Evolutionary conservation across 1,140 invertebrate genomes (phyloP), one percentile per base, ranked within the genome.

Genomic region (Zaprionus camerounensis): DNA sequence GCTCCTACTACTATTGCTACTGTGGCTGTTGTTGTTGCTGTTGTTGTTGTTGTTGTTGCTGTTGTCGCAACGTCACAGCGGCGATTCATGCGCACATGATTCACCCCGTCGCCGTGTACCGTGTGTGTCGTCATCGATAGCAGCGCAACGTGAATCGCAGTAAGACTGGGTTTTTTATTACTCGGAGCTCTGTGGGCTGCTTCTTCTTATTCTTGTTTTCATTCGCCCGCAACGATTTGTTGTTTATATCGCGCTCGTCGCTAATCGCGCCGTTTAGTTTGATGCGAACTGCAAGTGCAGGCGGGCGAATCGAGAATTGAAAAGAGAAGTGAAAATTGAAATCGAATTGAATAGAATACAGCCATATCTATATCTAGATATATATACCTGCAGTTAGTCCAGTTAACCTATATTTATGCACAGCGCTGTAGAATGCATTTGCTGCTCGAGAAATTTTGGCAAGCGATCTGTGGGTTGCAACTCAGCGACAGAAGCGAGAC

Each of bases 221-320:
- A 34, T 65, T 74, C 58, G 67, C 20, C 20, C 12, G 46, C 46
- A 11, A 20, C 46, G 46, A 51, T 44, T 69, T 71, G 36, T 76
- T 88, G 74, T 84, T 90, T 88, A 88, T 81, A 84, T 75, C 75
- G 71, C 83, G 61, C 53, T 67, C 20, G 36, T 36, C 34, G 67
- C 69, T 81, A 73, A 84, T 67, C 68, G 69, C 24, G 65, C n/a
- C 81, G 65, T 67, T 87, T 88, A 88, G 84, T 88, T 84, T 66
- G 44, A 69, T 79, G 76, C 71, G 62, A 81, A 71, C 75, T 75
- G 85, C 85, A 88, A 90, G 78, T 88, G 85, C 78, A 84, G 66
- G 59, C 85, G 85, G 84, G 46, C 59, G 67, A 36, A 46, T 17
- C 41, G 41, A 12, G 9, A 36, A 38, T 28, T 12, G 64, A 56